Percentiles rank a stretch among this genome's conserved stretches.
Conservation (phyloP, 2,888 invertebrate species). For the Prosapia bicincta region DNA sequence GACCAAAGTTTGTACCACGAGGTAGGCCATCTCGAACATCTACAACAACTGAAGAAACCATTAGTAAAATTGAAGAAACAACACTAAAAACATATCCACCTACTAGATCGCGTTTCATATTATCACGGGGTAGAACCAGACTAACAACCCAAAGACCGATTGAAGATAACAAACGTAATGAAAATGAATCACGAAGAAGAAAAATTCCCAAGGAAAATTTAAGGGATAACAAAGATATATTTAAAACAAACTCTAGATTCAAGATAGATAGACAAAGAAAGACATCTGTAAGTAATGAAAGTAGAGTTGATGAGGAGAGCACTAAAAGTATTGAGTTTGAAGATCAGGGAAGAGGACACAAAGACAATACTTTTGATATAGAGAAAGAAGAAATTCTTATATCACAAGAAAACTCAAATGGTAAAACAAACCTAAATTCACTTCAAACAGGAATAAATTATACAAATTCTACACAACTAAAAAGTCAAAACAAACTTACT, state of each 20-base stretch:
- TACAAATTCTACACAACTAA: not conserved
- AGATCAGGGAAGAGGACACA: not conserved
- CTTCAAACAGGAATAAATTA: not conserved
- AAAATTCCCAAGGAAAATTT: constrained; percentile 9
- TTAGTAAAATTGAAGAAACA: not conserved
- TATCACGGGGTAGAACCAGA: not conserved
- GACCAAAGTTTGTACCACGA: not conserved
- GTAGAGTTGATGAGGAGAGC: not conserved
- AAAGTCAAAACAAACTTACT: not conserved
- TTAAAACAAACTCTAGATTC: constrained; percentile 6
- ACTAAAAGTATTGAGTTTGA: not conserved
- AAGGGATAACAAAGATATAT: constrained; percentile 3
- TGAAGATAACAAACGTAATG: not conserved
- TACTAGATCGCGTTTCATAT: constrained; percentile 14
- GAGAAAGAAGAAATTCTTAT: constrained; percentile 21
- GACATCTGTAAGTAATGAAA: not conserved
- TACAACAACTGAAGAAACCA: constrained; percentile 8
- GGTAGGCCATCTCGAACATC: constrained; percentile 19
- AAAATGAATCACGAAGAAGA: not conserved
- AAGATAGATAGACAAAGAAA: constrained; percentile 19
- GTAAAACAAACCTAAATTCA: not conserved
- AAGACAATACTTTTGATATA: constrained; percentile 3
- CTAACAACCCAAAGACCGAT: not conserved
- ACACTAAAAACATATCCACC: not conserved
- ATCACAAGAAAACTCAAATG: constrained; percentile 21